Percentiles rank a stretch among this genome's conserved stretches.
Evolutionary conservation across 2,113 vertebrate genomes (phyloP).

Genomic region (Heptranchias perlo): DNA sequence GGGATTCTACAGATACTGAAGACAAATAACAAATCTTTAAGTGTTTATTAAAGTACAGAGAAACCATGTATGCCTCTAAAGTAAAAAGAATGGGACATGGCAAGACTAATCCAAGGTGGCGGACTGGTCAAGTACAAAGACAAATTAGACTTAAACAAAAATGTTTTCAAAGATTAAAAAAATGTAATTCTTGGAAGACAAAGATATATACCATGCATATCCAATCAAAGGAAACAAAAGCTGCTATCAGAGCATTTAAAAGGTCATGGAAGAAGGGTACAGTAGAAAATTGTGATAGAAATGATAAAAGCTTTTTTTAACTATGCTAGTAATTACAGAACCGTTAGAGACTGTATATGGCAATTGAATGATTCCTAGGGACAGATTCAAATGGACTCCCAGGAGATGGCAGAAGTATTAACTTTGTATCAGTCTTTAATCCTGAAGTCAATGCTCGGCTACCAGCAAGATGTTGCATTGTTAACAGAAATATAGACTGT

Average conservation of each 20-base stretch:
- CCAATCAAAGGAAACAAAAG: not conserved
- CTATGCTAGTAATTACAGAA: not conserved
- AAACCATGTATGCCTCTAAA: no score
- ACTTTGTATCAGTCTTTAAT: not conserved
- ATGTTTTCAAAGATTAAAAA: no score
- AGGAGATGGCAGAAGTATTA: not conserved
- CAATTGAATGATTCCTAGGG: not conserved
- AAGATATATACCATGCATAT: not conserved
- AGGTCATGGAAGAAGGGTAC: not conserved
- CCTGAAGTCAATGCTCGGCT: not conserved
- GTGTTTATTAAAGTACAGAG: no score
- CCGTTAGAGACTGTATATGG: not conserved
- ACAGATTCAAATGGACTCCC: not conserved
- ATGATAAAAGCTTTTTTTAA: not conserved
- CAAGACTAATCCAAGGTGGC: no score
- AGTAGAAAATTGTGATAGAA: not conserved
- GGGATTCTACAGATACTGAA: no score
- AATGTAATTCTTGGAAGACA: no score
- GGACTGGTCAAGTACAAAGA: no score
- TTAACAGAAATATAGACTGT: not conserved
- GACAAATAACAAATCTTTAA: no score
- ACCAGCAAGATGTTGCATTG: not conserved
- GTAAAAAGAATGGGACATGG: no score
- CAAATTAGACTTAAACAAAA: no score
- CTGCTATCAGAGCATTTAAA: no score